Evolutionary conservation across 2,888 invertebrate genomes (phyloP).

Genomic region (Amphiduros pacificus): DNA sequence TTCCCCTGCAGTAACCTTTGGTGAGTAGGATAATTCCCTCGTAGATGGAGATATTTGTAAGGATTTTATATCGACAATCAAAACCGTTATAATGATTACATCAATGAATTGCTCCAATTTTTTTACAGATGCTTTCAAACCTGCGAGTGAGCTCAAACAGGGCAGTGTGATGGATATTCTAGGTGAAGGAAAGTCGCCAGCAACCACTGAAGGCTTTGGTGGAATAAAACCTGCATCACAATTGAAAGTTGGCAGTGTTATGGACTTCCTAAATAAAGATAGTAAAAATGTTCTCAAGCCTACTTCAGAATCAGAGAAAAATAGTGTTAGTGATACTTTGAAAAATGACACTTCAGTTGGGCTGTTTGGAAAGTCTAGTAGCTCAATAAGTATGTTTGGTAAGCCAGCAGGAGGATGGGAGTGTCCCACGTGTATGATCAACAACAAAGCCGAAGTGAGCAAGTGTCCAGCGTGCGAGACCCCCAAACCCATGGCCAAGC

Average conservation of each 20-base stretch:
- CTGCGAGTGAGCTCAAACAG: constrained; percentile 39
- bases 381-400: constrained; percentile 7
- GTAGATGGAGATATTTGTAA: too few species aligned
- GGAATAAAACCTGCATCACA: constrained; percentile 24
- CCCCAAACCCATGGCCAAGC: constrained; percentile 38
- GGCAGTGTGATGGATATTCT: constrained; percentile 54
- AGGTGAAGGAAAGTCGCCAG: constrained; percentile 26
- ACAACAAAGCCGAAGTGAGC: constrained; percentile 36
- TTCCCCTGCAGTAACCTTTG: too few species aligned
- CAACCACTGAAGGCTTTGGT: not conserved
- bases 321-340: not conserved
- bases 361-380: not conserved
- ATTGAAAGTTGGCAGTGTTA: constrained; percentile 38
- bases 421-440: constrained; percentile 42
- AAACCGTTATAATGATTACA: too few species aligned
- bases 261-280: constrained; percentile 37
- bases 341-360: not conserved
- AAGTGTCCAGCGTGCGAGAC: constrained; percentile 52
- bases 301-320: not conserved
- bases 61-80: too few species aligned
- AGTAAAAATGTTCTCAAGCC: not conserved
- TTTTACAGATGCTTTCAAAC: too few species aligned
- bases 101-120: too few species aligned
- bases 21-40: too few species aligned
- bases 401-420: constrained; percentile 9